Conservation (phyloP, 2,888 invertebrate genomes). For the Unio pictorum region DNA sequence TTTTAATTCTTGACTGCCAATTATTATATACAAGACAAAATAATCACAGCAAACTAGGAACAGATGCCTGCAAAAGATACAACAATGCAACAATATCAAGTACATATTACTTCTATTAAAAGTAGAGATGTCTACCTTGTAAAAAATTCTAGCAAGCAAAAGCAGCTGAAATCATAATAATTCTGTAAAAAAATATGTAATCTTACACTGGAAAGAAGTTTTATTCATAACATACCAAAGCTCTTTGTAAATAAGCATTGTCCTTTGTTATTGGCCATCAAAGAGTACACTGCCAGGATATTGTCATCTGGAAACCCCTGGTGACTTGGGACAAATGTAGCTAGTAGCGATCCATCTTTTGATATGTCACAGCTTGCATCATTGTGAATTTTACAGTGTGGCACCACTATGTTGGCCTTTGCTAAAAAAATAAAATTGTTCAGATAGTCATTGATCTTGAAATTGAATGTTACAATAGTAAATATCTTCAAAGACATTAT, state of each 20-base stretch:
- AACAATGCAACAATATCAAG: no score
- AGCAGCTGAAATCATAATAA: neutral
- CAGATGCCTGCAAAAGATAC: no score
- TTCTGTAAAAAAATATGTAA: no score
- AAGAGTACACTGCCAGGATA: conserved; percentile 86
- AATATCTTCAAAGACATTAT: no score
- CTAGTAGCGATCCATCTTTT: conserved; percentile 83
- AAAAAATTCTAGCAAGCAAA: neutral
- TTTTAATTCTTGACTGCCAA: no score
- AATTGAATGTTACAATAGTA: no score
- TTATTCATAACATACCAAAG: conserved; percentile 60
- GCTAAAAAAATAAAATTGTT: conserved; percentile 40
- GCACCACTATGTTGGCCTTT: conserved; percentile 82
- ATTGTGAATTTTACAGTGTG: conserved; percentile 87
- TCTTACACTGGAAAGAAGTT: neutral
- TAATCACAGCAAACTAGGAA: no score
- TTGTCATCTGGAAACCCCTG: conserved; percentile 81
- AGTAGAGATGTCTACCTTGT: neutral
- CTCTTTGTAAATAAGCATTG: conserved; percentile 83
- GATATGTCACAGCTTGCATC: conserved; percentile 90
- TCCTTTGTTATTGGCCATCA: conserved; percentile 83
- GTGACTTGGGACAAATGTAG: conserved; percentile 80
- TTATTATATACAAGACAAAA: no score
- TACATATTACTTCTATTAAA: no score
- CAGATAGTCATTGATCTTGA: no score